Base-by-base conservation (phyloP, 2,888 invertebrate species). In the Orthosia gracilis region DNA sequence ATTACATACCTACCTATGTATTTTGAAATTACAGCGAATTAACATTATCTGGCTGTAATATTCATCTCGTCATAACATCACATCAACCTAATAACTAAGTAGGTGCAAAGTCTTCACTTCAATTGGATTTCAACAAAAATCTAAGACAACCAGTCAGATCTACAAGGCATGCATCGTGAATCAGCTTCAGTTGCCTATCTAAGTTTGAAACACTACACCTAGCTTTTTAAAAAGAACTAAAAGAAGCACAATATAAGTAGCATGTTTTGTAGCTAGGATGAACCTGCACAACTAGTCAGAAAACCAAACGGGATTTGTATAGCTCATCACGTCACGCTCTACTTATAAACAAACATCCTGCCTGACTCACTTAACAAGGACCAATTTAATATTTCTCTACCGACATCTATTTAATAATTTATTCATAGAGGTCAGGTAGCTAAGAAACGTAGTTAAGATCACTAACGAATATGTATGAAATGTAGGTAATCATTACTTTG, bases 251-350 rank as follows among this genome's bases (percentile, higher is more conserved):
- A 40, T 13, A 50, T 45, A 50, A 45, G 21, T 59, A 62, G 47
- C 47, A 58, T 49, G 62, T 80, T 77, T 21, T 40, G 9, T 40
- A 40, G 40, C 17, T 64, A 64, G 59, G 61, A 58, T 49, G 55
- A 70, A 57, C 73, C 67, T 49, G 57, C 58, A 63, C 59, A 81
- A 84, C 85, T 71, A 69, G 82, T 81, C 85, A 58, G 64, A 80
- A 82, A 84, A 71, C 31, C 68, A 71, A 81, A 81, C 76, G 81
- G 81, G 76, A 82, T 80, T 75, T 66, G 69, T 83, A 57, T 49
- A 67, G 59, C 57, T 69, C 70, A 74, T 80, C 80, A 65, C 75
- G 85, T 80, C 81, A 80, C 81, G 70, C 74, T 80, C 81, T 71
- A 84, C 67, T 12, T 74, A 70, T 23, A 70, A 74, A 70, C 70